Base-by-base conservation (phyloP, 2,888 invertebrate genomes). In the Andrena dorsata region DNA sequence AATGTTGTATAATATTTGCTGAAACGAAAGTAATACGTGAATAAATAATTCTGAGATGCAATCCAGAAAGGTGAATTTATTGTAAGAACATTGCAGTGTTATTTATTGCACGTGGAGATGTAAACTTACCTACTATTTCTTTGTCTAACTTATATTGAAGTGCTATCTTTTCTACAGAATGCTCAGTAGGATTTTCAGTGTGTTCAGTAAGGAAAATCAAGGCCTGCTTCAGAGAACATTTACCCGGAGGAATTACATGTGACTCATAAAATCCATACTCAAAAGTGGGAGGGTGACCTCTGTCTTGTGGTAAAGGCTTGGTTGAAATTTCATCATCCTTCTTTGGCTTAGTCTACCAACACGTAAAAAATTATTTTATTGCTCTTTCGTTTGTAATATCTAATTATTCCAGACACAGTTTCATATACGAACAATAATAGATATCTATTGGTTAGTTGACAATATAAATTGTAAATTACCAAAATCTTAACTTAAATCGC, bases 221-320 rank as follows among this genome's bases (percentile, higher is more conserved):
- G 0, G 95, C 95, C 84, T 96, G 95, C 51, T 95, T 94, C 28
- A 98, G 93, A 0, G 96, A 96, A 66, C 96, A 95, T 90, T 94
- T 95, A 0, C 98, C 98, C 35, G 94, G 94, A 0, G 95, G 94
- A 0, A 97, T 92, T 70, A 91, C 94, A 0, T 94, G 93, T 0
- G 97, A 96, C 90, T 97, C 97, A 91, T 96, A 94, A 89, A 96
- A 96, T 0, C 97, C 97, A 91, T 95, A 96, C 84, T 96, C 96
- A 84, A 95, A 96, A 1, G 94, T 94, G 0, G 94, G 93, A 3
- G 94, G 80, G 0, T 86, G 0, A 35, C 53, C 92, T 65, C 96
- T 95, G 80, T 95, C 94, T 81, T 95, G 91, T 0, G 98, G 98
- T 70, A 97, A 92, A 0, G 95, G 95, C 77, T 95, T 94, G 6